Evolutionary conservation across 2,113 vertebrate species (phyloP), one percentile per base, ranked within the genome.

Genomic region (Cynopterus brachyotis): DNA sequence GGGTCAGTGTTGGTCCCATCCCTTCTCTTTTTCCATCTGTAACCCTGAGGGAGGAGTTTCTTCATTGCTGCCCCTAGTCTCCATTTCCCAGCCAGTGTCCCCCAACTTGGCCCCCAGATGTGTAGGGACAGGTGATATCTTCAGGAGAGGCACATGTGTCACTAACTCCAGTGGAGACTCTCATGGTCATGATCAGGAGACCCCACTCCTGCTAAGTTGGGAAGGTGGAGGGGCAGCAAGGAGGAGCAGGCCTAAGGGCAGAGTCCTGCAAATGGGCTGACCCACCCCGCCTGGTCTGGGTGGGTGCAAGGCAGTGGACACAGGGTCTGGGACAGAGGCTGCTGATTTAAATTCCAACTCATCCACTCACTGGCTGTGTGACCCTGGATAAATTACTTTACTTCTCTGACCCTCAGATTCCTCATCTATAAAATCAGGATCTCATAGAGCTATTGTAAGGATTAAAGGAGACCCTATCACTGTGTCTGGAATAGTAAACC

Each of bases 241-340:
- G 42, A 42, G 30, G 26, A 47, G 59, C 5, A 11, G 60, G 60
- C 16, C 79, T 30, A 42, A 85, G 55, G 32, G 13, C 26, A 9
- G 53, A 42, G 53, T n/a, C 24, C 75, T 8, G n/a, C 16, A 15
- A 19, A 50, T 0, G 24, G 47, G 67, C 45, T 57, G 10, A 1
- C 53, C 9, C 47, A 2, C 7, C 24, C 0, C 1, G 72, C 70
- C 72, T 55, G 82, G 60, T n/a, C 59, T 3, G 8, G 47, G 50
- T 2, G 0, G 17, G 9, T 0, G 13, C 37, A 42, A 20, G 20
- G 9, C 81, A 22, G 28, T 1, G 37, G 64, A 42, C 10, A 15
- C 35, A 24, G 40, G 67, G 37, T n/a, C 28, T 20, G 1, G 24
- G 83, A 40, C 24, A 53, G 47, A 90, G 22, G 35, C 30, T 1